Evolutionary conservation across 2,888 invertebrate species (phyloP).

Genomic region (Athalia cordata): DNA sequence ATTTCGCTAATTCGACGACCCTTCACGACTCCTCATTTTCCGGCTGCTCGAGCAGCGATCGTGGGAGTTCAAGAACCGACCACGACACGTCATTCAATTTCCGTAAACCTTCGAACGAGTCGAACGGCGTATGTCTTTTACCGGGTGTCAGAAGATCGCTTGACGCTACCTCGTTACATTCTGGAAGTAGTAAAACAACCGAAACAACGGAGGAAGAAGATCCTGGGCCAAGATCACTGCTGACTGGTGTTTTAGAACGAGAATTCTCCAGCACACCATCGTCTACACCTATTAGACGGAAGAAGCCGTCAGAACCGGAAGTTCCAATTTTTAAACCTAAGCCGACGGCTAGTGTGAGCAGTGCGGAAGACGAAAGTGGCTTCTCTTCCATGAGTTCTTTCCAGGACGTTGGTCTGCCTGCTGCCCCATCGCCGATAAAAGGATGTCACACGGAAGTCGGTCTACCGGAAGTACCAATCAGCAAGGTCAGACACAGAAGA

Average conservation of each 20-base stretch:
- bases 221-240: constrained; percentile 14
- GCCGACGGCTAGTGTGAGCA: constrained; percentile 63
- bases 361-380: constrained; percentile 87
- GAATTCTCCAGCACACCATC: constrained; percentile 46
- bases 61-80: constrained; percentile 53
- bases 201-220: constrained; percentile 62
- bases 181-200: constrained; percentile 63
- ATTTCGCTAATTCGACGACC: constrained; percentile 57
- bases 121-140: constrained; percentile 52
- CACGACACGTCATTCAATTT: constrained; percentile 55
- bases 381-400: constrained; percentile 91
- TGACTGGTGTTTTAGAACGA: constrained; percentile 21
- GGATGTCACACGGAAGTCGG: constrained; percentile 70
- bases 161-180: constrained; percentile 66
- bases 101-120: constrained; percentile 46
- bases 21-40: constrained; percentile 53
- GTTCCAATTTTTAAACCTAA: constrained; percentile 57
- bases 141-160: constrained; percentile 64
- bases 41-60: constrained; percentile 54
- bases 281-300: constrained; percentile 58
- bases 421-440: constrained; percentile 60
- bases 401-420: constrained; percentile 86
- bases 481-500: constrained; percentile 65
- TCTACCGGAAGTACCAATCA: constrained; percentile 66
- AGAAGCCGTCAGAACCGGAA: constrained; percentile 51